Conservation (phyloP, 2,888 invertebrate genomes). For the Cremastinae sp. region DNA sequence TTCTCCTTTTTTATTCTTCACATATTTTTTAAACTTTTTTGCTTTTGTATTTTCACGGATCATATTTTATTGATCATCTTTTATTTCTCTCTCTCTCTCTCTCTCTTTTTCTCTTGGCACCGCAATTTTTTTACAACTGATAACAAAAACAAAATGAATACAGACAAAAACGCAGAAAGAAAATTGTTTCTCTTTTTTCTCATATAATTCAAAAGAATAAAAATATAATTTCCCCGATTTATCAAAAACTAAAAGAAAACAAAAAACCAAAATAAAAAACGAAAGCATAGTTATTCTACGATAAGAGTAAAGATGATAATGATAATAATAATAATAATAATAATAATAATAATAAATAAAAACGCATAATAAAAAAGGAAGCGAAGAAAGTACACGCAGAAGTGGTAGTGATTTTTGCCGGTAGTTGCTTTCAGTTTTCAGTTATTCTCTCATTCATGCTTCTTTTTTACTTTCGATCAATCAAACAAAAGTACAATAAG, state of each 20-base stretch:
- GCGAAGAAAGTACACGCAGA: conserved; percentile 43
- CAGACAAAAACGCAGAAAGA: conserved; percentile 4
- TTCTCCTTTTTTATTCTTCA: conserved; percentile 60
- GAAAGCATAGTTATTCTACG: neutral
- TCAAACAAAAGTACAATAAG: neutral
- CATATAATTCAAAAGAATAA: neutral
- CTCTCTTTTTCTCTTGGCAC: conserved; percentile 1
- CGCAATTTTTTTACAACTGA: conserved; percentile 1
- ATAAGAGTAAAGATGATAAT: conserved; percentile 3
- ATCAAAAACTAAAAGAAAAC: conserved; percentile 8
- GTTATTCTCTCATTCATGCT: conserved; percentile 62
- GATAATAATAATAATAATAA: conserved; percentile 2
- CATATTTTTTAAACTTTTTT: conserved; percentile 24
- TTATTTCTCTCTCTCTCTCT: conserved; percentile 25
- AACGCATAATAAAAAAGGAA: conserved; percentile 63
- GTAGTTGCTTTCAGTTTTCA: conserved; percentile 67
- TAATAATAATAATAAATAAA: conserved; percentile 56
- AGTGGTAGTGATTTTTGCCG: conserved; percentile 70
- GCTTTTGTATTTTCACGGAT: conserved; percentile 13
- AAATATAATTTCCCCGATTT: conserved; percentile 25
- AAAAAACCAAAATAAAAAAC: conserved; percentile 21
- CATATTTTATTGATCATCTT: conserved; percentile 32
- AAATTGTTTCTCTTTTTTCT: conserved; percentile 2
- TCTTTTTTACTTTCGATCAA: conserved; percentile 65
- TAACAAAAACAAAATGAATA: neutral